Base-by-base conservation (phyloP, 2,113 vertebrate genomes). In the Pitta sordida region DNA sequence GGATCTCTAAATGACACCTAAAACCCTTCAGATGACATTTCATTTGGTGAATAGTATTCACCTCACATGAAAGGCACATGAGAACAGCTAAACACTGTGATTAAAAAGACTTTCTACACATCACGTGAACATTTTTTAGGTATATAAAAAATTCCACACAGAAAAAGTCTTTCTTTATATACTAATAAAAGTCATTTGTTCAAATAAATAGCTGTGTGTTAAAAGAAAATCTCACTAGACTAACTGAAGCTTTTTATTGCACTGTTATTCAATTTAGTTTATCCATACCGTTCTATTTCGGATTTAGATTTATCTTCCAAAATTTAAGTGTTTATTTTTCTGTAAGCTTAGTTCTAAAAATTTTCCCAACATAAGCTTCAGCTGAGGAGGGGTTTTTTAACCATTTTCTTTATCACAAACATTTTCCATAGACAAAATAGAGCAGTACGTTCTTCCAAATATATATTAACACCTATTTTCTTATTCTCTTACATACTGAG, bases 271-370 rank as follows among this genome's bases (percentile, higher is more conserved):
- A 88, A 83, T 91, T 89, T 52, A 69, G 53, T 63, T 75, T 67
- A 92, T 78, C 64, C 37, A 58, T 15, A 71, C 12, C 37, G 74
- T 76, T 71, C 27, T 48, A 34, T 36, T 68, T 71, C 59, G 14
- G 16, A 84, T 59, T 89, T 55, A 87, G 44, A 85, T 88, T 94
- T 94, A 97, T 71, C 29, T 79, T 82, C 41, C 77, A 8, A 34
- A 59, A 83, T 18, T 71, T 23, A 68, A 49, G 58, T 36, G 12
- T 64, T 83, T 87, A 32, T 88, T 80, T 89, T 73, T 46, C 71
- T 84, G 26, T 62, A 91, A 93, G 32, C 32, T 64, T 64, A 85
- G 49, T 43, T 90, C 41, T 53, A 37, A 79, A 83, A n/a, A 78
- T 91, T 70, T 94, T 91, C 58, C 75, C 59, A 94, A 79, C 24